Base-by-base conservation (phyloP, 2,888 invertebrate species). In the Amphipyra berbera region DNA sequence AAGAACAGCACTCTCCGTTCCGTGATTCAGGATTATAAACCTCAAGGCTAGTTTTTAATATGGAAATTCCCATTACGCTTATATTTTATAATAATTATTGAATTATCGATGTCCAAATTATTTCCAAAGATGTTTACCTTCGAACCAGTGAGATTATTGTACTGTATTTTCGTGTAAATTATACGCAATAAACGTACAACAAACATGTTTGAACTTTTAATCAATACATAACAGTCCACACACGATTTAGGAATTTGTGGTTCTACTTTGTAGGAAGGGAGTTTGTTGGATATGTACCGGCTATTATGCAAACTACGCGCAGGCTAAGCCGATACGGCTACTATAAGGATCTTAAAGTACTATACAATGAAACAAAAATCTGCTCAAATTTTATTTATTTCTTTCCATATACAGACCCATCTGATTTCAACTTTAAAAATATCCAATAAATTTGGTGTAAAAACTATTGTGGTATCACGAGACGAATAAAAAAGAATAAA, bases 401-500 rank as follows among this genome's bases (percentile, higher is more conserved):
- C 82, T 88, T 90, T 90, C 79, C 90, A 90, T 91, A 91, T 90
- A 92, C 92, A 92, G 85, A 92, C 91, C 92, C 91, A 86, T 90
- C 87, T 86, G 90, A 90, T 89, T 91, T 90, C 70, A 89, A 90
- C 79, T 81, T 89, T 86, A 82, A 88, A 88, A 91, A 87, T 88
- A 88, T 89, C 85, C 82, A 82, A 89, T 87, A 85, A 86, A 84
- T 87, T 87, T 85, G 76, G 87, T 88, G 86, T 88, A 88, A 84
- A 85, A 87, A 86, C 76, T 74, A 85, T 81, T 82, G 79, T 79
- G 78, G 73, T 80, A 79, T 76, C 76, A 81, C 78, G 76, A 81
- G 79, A 84, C 82, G 68, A 86, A 87, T 84, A 84, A 84, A 74
- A 76, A 81, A 72, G 37, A 68, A 69, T 73, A 81, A 82, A 79